A percentile compares a stretch with the other conserved stretches of the same genome.
Evolutionary conservation across 2,888 invertebrate species (phyloP).

Genomic region (Cephus rjabovi): DNA sequence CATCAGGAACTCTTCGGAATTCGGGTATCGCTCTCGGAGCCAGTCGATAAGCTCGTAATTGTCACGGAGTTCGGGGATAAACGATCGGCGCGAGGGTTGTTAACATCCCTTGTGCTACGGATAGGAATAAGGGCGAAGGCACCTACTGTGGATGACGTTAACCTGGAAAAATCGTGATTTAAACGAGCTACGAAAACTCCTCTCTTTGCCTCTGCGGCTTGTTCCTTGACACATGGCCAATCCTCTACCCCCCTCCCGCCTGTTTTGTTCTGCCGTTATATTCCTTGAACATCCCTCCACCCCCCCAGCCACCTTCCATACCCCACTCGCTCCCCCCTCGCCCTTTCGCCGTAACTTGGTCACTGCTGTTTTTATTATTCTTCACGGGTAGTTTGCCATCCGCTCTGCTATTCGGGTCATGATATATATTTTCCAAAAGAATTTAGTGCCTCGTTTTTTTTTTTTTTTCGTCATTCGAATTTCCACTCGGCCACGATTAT

Average conservation of each 20-base stretch:
- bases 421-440: conserved; percentile 30
- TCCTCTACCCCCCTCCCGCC: neutral
- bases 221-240: neutral
- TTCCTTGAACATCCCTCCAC: neutral
- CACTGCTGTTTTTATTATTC: conserved; percentile 39
- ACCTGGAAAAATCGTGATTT: conserved; percentile 48
- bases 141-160: conserved; percentile 34
- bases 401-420: conserved; percentile 6
- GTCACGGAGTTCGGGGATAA: conserved; percentile 30
- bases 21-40: neutral
- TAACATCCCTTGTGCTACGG: conserved; percentile 3
- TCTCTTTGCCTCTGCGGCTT: neutral
- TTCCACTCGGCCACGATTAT: neutral
- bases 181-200: conserved; percentile 32
- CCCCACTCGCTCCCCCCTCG: neutral
- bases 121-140: neutral
- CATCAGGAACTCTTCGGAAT: neutral
- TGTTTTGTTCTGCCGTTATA: neutral
- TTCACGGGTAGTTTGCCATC: conserved; percentile 27
- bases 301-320: neutral
- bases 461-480: neutral
- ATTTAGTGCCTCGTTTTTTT: conserved; percentile 11
- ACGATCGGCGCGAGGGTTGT: conserved; percentile 3
- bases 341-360: neutral
- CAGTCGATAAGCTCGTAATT: conserved; percentile 37